A percentile compares a stretch with the other conserved stretches of the same genome.
phyloP scores from a whole-genome alignment of 1,140 invertebrate genomes.

The Sarcophaga bullata region DNA sequence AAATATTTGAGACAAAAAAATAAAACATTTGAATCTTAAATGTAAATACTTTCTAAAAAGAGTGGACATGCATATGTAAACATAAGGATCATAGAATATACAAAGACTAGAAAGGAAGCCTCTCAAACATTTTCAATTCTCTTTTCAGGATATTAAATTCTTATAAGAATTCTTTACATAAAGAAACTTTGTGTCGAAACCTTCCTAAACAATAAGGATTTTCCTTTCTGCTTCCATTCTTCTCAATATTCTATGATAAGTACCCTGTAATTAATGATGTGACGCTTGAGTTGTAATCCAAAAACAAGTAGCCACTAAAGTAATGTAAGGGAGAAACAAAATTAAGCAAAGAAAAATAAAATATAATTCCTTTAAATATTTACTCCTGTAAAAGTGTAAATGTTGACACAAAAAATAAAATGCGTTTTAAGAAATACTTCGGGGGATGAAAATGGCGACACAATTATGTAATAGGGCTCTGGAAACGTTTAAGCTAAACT shows the following conservation, averaged over 20 bases:
- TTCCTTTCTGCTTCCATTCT: too few relatives aligned
- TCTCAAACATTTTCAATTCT: too few relatives aligned
- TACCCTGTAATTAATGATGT: constrained; percentile 16
- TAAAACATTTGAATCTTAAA: neutral
- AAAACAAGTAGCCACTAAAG: too few relatives aligned
- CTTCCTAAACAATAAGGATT: too few relatives aligned
- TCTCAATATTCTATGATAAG: neutral
- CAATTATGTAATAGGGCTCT: neutral
- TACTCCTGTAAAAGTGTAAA: neutral
- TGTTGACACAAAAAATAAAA: neutral
- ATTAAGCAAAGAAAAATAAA: too few relatives aligned
- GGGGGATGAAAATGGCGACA: neutral
- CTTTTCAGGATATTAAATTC: too few relatives aligned
- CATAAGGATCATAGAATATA: neutral
- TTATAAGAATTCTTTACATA: too few relatives aligned
- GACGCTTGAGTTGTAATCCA: neutral
- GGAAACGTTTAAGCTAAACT: neutral
- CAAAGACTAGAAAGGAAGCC: too few relatives aligned
- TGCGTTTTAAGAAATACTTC: neutral
- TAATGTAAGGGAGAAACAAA: too few relatives aligned
- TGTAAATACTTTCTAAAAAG: constrained; percentile 2
- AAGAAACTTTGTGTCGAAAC: too few relatives aligned
- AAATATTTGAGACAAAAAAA: neutral
- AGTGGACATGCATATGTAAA: neutral
- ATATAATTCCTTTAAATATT: neutral